phyloP scores from a whole-genome alignment of 37 sponge, comb jelly and placozoan genomes.

The Cladorhizidae sp. region DNA sequence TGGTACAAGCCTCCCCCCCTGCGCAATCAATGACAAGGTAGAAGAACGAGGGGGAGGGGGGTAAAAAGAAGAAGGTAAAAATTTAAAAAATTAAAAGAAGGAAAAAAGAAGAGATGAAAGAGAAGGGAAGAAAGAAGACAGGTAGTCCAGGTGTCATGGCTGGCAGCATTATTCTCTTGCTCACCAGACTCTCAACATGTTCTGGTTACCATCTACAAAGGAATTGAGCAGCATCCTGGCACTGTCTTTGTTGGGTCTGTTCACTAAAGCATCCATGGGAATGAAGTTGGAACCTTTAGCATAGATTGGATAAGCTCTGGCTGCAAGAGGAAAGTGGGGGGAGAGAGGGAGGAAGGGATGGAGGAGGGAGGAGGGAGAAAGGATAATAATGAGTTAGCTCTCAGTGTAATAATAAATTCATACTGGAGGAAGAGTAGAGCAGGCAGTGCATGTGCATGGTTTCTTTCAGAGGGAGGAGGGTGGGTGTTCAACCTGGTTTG shows the following conservation, averaged over 20 bases:
- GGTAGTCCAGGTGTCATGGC: background rate
- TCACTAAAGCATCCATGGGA: constrained; percentile 90
- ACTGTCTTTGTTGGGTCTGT: constrained; percentile 51
- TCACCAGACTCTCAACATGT: constrained; percentile 91
- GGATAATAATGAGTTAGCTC: no score
- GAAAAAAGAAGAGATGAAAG: no score
- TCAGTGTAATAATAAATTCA: no score
- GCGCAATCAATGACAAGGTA: background rate
- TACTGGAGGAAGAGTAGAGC: no score
- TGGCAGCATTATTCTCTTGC: background rate
- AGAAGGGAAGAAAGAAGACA: background rate
- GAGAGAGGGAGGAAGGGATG: background rate
- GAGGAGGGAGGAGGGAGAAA: no score
- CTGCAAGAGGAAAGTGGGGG: background rate
- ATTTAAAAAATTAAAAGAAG: no score
- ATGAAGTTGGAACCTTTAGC: constrained; percentile 93
- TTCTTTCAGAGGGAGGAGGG: no score
- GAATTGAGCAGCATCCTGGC: constrained; percentile 54
- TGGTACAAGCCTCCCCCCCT: constrained; percentile 99
- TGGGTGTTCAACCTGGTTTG: no score
- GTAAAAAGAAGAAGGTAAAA: no score
- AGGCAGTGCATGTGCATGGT: no score
- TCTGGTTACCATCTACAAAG: constrained; percentile 80
- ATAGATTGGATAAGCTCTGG: constrained; percentile 63
- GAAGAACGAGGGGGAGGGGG: background rate